A percentile compares a stretch with the other conserved stretches of the same genome.
Conservation (phyloP, 2,888 invertebrate genomes). For the Philhelius pedissequus region DNA sequence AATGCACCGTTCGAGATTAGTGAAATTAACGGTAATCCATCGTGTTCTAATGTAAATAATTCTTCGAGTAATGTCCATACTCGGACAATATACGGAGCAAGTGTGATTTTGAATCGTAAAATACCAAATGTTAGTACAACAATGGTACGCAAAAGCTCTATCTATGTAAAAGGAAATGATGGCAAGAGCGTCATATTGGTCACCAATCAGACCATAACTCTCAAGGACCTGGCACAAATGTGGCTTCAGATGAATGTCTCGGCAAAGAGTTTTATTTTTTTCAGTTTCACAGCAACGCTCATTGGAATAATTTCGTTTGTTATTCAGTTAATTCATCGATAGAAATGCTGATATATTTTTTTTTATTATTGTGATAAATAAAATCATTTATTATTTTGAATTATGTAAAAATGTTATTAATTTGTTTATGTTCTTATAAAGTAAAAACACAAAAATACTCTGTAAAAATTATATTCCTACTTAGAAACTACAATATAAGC, state of each 20-base stretch:
- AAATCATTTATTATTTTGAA: constrained; percentile 1
- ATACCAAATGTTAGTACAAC: constrained; percentile 72
- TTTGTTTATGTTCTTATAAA: background rate
- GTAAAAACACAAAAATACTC: background rate
- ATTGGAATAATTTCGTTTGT: constrained; percentile 53
- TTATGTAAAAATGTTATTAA: background rate
- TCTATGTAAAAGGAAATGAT: constrained; percentile 69
- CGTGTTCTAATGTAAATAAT: constrained; percentile 4
- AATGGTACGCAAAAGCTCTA: constrained; percentile 71
- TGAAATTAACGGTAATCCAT: constrained; percentile 59
- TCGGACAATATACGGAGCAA: constrained; percentile 72
- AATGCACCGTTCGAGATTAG: constrained; percentile 74
- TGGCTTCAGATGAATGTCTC: constrained; percentile 70
- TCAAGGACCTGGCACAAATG: constrained; percentile 69
- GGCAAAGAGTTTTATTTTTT: constrained; percentile 66
- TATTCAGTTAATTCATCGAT: constrained; percentile 30
- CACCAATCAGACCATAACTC: constrained; percentile 71
- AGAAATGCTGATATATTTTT: background rate
- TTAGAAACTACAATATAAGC: background rate
- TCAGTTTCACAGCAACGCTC: constrained; percentile 65
- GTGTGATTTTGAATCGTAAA: constrained; percentile 72
- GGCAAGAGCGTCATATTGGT: constrained; percentile 68
- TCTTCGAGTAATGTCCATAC: constrained; percentile 58
- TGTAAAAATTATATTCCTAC: background rate
- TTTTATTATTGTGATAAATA: background rate